Conservation (phyloP, 2,888 invertebrate species). For the Nemotelus pantherinus region DNA sequence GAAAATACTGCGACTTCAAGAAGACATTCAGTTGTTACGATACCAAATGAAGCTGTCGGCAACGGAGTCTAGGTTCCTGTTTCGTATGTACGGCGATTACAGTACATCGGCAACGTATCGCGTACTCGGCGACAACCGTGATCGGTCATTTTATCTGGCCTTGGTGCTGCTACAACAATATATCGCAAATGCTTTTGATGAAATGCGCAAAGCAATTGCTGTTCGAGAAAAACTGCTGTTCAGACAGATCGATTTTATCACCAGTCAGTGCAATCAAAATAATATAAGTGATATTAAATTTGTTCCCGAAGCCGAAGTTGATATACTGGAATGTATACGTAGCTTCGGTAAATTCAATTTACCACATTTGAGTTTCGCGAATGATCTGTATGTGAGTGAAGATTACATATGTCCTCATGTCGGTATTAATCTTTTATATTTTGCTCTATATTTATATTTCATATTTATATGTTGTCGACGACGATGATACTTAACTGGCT, state of each 20-base stretch:
- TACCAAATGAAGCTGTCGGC: no score
- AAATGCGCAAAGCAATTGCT: constrained; percentile 61
- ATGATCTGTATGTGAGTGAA: constrained; percentile 69
- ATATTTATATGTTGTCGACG: no score
- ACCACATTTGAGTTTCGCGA: constrained; percentile 68
- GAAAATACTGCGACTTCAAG: no score
- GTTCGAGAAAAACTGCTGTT: constrained; percentile 63
- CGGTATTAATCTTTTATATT: no score
- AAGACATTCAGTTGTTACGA: no score
- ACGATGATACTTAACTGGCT: no score
- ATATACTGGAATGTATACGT: constrained; percentile 68
- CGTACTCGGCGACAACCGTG: no score
- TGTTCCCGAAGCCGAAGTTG: constrained; percentile 66
- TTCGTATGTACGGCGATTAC: no score
- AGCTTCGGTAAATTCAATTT: constrained; percentile 71
- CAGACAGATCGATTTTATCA: constrained; percentile 62
- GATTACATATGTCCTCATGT: constrained; percentile 70
- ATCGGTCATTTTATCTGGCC: no score
- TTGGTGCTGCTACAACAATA: constrained; percentile 61
- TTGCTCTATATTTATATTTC: no score
- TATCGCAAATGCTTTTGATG: constrained; percentile 61
- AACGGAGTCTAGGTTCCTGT: no score
- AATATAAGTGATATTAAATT: constrained; percentile 57
- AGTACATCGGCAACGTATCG: no score
- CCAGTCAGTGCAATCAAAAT: constrained; percentile 43